phyloP scores from a whole-genome alignment of 64 coral and sea anemone genomes.

The Pocillopora damicornis region DNA sequence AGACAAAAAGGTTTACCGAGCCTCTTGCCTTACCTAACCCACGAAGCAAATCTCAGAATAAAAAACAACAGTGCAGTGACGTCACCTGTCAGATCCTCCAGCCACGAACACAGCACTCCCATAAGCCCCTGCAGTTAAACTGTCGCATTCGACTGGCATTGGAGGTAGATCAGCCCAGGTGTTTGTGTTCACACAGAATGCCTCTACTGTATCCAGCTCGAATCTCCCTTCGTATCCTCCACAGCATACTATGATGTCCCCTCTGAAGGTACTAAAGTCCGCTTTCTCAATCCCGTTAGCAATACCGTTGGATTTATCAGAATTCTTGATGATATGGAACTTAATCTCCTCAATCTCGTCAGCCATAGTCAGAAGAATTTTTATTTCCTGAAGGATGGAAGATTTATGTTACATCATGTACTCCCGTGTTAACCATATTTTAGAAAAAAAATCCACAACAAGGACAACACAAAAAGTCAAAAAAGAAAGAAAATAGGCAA shows the following conservation, averaged over 20 bases:
- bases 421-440: too few relatives aligned
- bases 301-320: neutral
- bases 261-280: constrained; percentile 27
- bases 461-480: too few relatives aligned
- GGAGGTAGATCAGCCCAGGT: constrained; percentile 54
- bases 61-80: neutral
- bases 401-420: too few relatives aligned
- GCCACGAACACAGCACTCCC: constrained; percentile 52
- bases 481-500: too few relatives aligned
- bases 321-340: neutral
- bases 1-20: too few relatives aligned
- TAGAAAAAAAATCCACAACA: too few relatives aligned
- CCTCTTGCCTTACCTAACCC: too few relatives aligned
- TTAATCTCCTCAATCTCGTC: neutral
- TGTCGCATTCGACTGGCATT: constrained; percentile 66
- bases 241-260: constrained; percentile 68
- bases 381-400: too few relatives aligned
- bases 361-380: neutral
- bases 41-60: neutral
- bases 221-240: constrained; percentile 54
- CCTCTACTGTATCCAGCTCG: constrained; percentile 55
- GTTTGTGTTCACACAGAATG: constrained; percentile 30
- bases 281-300: constrained; percentile 19
- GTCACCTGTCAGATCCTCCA: constrained; percentile 51
- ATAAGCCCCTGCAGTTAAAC: constrained; percentile 61